Evolutionary conservation across 2,113 vertebrate genomes (phyloP).

Genomic region (Phrynocephalus versicolor): DNA sequence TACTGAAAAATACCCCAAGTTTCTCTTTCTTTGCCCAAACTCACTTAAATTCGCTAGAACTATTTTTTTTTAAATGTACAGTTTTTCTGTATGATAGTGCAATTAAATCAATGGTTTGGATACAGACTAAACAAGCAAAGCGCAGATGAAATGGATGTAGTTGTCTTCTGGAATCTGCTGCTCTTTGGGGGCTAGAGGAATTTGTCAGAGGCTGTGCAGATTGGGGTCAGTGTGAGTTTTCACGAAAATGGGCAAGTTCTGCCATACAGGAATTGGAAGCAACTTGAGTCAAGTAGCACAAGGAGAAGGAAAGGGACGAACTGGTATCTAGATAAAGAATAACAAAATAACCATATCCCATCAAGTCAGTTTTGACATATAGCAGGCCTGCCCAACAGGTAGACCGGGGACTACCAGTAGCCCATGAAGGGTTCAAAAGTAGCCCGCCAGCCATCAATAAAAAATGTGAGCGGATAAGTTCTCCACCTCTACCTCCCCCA

Average conservation of each 20-base stretch:
- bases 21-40: not conserved
- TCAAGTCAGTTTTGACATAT: too few relatives aligned
- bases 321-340: not conserved
- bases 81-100: not conserved
- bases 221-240: not conserved
- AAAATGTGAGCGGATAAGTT: too few relatives aligned
- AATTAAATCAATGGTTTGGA: constrained; percentile 2
- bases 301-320: not conserved
- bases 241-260: not conserved
- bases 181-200: not conserved
- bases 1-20: too few relatives aligned
- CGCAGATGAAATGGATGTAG: not conserved
- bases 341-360: too few relatives aligned
- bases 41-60: not conserved
- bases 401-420: too few relatives aligned
- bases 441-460: too few relatives aligned
- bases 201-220: not conserved
- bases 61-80: not conserved
- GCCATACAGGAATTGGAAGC: not conserved
- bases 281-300: not conserved
- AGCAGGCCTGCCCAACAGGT: too few relatives aligned
- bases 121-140: not conserved
- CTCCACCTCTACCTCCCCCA: too few relatives aligned
- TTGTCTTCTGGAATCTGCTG: not conserved
- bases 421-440: too few relatives aligned